Conservation (phyloP, 2,888 invertebrate species). For the Mantis religiosa region DNA sequence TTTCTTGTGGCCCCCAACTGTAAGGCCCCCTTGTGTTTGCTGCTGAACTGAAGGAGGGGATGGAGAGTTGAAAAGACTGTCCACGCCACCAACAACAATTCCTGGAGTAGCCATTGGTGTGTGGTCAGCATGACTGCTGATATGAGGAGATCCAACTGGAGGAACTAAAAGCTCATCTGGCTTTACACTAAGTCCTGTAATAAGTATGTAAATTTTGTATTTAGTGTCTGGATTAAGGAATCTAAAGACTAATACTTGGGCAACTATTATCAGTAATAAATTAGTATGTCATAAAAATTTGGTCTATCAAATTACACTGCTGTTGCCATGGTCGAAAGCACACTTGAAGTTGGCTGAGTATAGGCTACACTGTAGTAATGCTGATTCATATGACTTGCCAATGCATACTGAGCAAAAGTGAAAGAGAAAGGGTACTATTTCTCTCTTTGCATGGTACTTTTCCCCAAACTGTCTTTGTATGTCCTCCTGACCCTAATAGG, state of each 20-base stretch:
- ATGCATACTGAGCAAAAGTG: too few species aligned
- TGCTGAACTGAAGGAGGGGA: slow-evolving; percentile 24
- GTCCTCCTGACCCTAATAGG: too few species aligned
- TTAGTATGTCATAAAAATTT: neutral
- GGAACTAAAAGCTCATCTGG: slow-evolving; percentile 18
- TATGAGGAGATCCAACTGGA: slow-evolving; percentile 6
- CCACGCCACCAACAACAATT: slow-evolving; percentile 47
- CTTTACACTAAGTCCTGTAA: slow-evolving; percentile 14
- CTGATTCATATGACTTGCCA: too few species aligned
- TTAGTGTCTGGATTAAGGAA: neutral
- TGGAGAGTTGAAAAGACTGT: slow-evolving; percentile 33
- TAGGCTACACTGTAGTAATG: too few species aligned
- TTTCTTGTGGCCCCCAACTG: slow-evolving; percentile 2
- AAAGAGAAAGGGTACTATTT: too few species aligned
- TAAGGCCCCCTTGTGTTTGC: slow-evolving; percentile 4
- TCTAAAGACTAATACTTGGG: neutral
- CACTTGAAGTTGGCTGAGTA: too few species aligned
- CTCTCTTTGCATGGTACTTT: too few species aligned
- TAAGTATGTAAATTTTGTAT: neutral
- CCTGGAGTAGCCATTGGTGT: slow-evolving; percentile 23
- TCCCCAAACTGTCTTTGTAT: too few species aligned
- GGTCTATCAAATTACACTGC: too few species aligned
- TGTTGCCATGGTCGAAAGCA: too few species aligned
- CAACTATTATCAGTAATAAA: neutral
- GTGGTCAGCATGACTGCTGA: slow-evolving; percentile 12